Evolutionary conservation across 1,140 invertebrate genomes (phyloP), one percentile per base, ranked within the genome.

Genomic region (Vanessa atalanta): DNA sequence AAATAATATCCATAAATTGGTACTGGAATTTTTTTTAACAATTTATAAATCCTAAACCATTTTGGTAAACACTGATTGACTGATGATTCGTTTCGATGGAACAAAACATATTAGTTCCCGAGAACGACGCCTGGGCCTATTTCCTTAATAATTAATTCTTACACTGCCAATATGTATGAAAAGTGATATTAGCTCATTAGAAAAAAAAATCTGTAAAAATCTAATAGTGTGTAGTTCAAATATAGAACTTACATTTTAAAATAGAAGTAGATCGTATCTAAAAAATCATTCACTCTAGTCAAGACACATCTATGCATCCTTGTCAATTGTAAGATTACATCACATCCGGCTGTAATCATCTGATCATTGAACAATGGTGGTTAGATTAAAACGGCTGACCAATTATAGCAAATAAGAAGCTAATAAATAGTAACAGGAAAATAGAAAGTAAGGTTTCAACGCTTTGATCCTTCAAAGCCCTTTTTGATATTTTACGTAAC

Each of bases 291-390:
- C 13, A 26, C 23, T 26, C 13, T 26, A 60, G 9, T 15, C 13
- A 60, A 60, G 37, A 43, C 37, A 60, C 51, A n/a, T 16, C 23
- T 55, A 53, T 26, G 37, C 43, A 14, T 68, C 51, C 50, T 65
- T 43, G 37, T 43, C 60, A 64, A 63, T 70, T 61, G 60, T 20
- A 26, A 14, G 15, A 6, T 64, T 23, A 64, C 69, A 31, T 71
- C 69, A 71, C 48, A 15, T 71, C 69, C 69, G 69, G 48, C n/a
- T 47, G 53, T 60, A 64, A 64, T 71, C 69, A 71, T 51, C 69
- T 6, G 48, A 20, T 63, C 48, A 71, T 51, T 71, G 55, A 51
- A 71, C 65, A 66, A 66, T 66, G 48, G 65, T 51, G 37, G 48
- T 23, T 23, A 26, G 47, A 43, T 71, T 53, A 71, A 71, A 57